phyloP scores from a whole-genome alignment of 2,797 vertebrate genomes.

The Lacerta viridis region DNA sequence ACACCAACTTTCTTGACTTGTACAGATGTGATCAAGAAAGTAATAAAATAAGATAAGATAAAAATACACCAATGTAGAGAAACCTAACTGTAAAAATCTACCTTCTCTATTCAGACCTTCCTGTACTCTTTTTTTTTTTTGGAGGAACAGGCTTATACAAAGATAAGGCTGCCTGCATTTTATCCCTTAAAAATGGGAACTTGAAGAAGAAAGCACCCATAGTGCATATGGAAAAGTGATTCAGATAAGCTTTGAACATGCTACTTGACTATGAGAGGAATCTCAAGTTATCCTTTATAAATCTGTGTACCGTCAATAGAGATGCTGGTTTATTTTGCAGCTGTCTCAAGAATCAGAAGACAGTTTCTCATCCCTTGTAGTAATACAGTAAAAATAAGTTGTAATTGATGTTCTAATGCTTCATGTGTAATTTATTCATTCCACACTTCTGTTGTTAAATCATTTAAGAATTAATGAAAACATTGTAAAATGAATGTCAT shows the following conservation, averaged over 20 bases:
- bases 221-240: conserved; percentile 18
- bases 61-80: conserved; percentile 8
- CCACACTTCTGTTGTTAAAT: conserved; percentile 76
- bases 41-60: background rate
- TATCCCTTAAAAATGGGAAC: conserved; percentile 23
- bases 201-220: conserved; percentile 3
- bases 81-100: conserved; percentile 10
- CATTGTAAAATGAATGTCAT: conserved; percentile 66
- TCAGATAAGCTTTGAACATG: conserved; percentile 25
- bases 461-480: conserved; percentile 79
- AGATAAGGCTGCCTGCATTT: conserved; percentile 12
- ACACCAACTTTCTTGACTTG: background rate
- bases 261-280: background rate
- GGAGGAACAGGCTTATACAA: background rate
- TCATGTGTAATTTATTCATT: conserved; percentile 82
- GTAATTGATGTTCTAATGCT: conserved; percentile 71
- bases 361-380: conserved; percentile 64
- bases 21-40: conserved; percentile 17
- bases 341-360: conserved; percentile 63
- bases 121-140: background rate
- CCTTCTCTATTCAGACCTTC: conserved; percentile 14
- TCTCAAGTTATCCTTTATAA: conserved; percentile 54
- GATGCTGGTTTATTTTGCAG: conserved; percentile 61
- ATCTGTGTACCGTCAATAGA: conserved; percentile 61
- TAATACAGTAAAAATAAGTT: conserved; percentile 67